Evolutionary conservation across 2,888 invertebrate species (phyloP), one percentile per base, ranked within the genome.

Genomic region (Cheilosia impressa): DNA sequence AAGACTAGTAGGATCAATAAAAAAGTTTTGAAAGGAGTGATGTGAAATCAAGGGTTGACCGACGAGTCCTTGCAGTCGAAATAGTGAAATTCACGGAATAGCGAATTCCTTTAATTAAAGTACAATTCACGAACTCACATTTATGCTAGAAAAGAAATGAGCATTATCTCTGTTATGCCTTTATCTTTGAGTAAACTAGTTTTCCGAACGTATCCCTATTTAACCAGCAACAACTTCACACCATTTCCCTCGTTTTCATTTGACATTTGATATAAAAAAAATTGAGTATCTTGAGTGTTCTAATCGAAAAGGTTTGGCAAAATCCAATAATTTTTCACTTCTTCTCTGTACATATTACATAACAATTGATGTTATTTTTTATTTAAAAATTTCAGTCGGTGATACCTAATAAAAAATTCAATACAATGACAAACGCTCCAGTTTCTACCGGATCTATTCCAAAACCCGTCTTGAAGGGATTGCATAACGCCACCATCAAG

Each of bases 401-500:
- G 52, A 52, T n/a, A 45, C 55, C 43, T 5, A 41, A 45, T 55
- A 19, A 4, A 47, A 45, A 65, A 22, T 55, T 43, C 17, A 24
- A 27, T 55, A 88, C 76, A 50, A 92, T 91, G 92, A 80, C 91
- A 66, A 90, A 89, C 77, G 87, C 90, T 87, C 73, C 87, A 65
- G 90, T 93, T 90, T 43, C 89, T 85, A 82, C 89, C 73, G 88
- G 90, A 43, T 90, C 89, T 68, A 88, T 92, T 69, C 88, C 92
- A 22, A 95, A 94, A 89, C 97, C 97, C 1, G 93, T 95, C 77
- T 93, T 97, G 92, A 94, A 96, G 62, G 94, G 96, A 43, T 93
- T 97, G 38, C 94, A 96, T 88, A 92, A 93, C 88, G 89, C 93
- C 0, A 94, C 94, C 88, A 95, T 96, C 63, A 95, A 94, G 90